A percentile compares a stretch with the other conserved stretches of the same genome.
Evolutionary conservation across 2,113 vertebrate genomes (phyloP).

Genomic region (Pomatostomus ruficeps): DNA sequence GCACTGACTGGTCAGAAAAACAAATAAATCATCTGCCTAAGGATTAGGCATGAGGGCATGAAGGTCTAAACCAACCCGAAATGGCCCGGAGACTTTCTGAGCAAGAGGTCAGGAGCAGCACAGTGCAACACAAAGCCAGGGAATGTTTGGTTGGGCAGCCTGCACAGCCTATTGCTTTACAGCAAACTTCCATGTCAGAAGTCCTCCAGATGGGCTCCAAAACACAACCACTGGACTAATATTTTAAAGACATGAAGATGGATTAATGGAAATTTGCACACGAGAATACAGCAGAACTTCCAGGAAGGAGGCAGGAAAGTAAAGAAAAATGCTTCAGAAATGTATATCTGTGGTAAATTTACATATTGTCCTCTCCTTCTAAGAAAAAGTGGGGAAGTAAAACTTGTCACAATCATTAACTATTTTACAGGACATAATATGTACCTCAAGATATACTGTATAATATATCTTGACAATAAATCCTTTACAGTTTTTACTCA

Average conservation of each 20-base stretch:
- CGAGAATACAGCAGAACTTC: not conserved
- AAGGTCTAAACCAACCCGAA: not conserved
- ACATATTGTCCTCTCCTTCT: not conserved
- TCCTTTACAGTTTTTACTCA: not conserved
- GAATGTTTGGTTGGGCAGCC: rapidly evolving
- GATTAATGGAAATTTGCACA: not conserved
- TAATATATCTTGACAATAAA: not conserved
- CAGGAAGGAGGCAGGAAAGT: not conserved
- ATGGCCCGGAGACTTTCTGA: not conserved
- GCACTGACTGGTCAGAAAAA: not conserved
- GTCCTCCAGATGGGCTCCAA: not conserved
- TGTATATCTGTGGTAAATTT: not conserved
- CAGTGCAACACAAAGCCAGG: not conserved
- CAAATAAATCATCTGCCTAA: not conserved
- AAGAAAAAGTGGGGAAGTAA: not conserved
- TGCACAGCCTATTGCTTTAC: not conserved
- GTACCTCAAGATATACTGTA: not conserved
- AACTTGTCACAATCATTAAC: not conserved
- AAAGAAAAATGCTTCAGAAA: not conserved
- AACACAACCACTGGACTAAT: not conserved
- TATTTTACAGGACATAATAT: not conserved
- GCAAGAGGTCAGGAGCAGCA: not conserved
- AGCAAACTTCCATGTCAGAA: not conserved
- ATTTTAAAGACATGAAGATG: not conserved
- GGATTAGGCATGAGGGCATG: not conserved